These are phyloP conservation scores for Syncerus caffer DNA, from an alignment of 2,797 vertebrate genomes.

Conservation along the genomic window DNA sequence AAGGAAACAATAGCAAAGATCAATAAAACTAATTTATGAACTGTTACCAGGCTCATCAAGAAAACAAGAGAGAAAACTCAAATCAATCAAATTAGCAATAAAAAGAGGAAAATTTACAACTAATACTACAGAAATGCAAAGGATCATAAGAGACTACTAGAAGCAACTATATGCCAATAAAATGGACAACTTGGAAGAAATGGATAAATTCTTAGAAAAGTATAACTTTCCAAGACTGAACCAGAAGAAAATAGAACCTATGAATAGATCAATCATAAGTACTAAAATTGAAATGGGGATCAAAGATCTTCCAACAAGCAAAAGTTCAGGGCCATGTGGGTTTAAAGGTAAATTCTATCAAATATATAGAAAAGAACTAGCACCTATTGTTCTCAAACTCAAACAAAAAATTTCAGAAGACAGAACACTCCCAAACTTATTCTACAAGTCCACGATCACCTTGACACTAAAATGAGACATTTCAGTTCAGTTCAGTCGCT, in stretches of 20 bases:
- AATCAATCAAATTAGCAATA: background rate
- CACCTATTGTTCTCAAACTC: background rate
- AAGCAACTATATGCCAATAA: background rate
- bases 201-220: background rate
- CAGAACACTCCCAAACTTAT: background rate
- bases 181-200: background rate
- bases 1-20: background rate
- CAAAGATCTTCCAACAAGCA: background rate
- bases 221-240: background rate
- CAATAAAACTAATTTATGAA: background rate
- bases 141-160: background rate
- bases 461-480: background rate
- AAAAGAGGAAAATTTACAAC: background rate
- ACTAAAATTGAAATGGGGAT: background rate
- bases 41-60: background rate
- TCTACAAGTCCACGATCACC: background rate
- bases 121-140: background rate
- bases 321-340: background rate
- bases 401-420: background rate
- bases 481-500: too few relatives aligned
- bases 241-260: background rate
- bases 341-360: background rate
- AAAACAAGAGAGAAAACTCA: background rate
- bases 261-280: background rate
- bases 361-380: background rate